phyloP scores from a whole-genome alignment of 2,888 invertebrate genomes.

The Galerucella pusilla region DNA sequence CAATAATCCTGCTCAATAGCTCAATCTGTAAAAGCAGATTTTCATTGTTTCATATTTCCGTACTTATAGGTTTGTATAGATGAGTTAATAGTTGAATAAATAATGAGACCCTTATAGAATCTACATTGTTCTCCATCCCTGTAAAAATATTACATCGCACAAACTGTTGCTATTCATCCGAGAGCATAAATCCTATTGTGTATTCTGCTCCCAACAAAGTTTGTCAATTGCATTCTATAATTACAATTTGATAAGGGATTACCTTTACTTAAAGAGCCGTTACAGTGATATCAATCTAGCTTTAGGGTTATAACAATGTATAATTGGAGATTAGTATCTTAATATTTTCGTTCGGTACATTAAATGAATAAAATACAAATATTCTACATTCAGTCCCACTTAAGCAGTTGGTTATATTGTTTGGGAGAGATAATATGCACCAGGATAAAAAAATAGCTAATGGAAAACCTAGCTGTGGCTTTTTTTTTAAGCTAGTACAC shows the following conservation, averaged over 20 bases:
- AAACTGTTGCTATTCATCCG: constrained; percentile 31
- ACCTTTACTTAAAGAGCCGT: constrained; percentile 25
- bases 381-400: neutral
- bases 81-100: too few species aligned
- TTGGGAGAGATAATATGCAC: neutral
- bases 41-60: too few species aligned
- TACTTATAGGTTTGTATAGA: too few species aligned
- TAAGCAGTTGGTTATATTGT: neutral
- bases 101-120: neutral
- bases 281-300: constrained; percentile 25
- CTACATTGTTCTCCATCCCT: constrained; percentile 1
- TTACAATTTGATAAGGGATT: constrained; percentile 41
- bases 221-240: constrained; percentile 43
- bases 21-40: too few species aligned
- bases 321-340: constrained; percentile 28
- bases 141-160: constrained; percentile 40
- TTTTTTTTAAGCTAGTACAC: neutral
- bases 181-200: constrained; percentile 34
- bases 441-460: neutral
- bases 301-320: constrained; percentile 16
- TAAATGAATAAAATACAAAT: constrained; percentile 2
- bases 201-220: constrained; percentile 34
- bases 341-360: constrained; percentile 14
- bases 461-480: neutral
- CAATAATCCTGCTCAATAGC: too few species aligned